Evolutionary conservation across 2,888 invertebrate genomes (phyloP).

Genomic region (Rosalia funebris): DNA sequence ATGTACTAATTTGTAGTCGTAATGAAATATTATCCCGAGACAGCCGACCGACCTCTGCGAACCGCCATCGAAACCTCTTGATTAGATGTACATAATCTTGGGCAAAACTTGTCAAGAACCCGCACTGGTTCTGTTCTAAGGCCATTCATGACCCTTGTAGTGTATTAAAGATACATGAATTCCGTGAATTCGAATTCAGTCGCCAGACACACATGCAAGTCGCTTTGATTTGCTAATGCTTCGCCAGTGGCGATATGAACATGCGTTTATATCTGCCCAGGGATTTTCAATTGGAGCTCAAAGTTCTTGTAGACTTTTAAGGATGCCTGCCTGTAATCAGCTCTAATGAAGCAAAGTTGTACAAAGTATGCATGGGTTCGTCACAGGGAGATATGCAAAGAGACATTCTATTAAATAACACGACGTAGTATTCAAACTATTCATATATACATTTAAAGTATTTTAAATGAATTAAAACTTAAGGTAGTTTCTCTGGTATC

Average conservation of each 20-base stretch:
- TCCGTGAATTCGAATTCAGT: conserved; percentile 35
- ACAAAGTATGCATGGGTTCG: too few relatives aligned
- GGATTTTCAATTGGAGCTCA: conserved; percentile 20
- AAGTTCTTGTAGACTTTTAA: conserved; percentile 6
- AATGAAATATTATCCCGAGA: conserved; percentile 40
- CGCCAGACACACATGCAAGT: conserved; percentile 48
- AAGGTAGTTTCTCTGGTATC: too few relatives aligned
- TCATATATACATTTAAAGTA: too few relatives aligned
- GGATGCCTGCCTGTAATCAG: conserved; percentile 7
- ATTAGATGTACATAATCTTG: conserved; percentile 50
- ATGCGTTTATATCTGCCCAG: conserved; percentile 51
- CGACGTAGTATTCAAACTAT: too few relatives aligned
- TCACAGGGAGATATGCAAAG: too few relatives aligned
- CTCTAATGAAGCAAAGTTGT: conserved; percentile 8
- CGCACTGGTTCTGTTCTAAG: conserved; percentile 25
- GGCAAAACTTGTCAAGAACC: conserved; percentile 45
- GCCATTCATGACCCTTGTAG: conserved; percentile 43
- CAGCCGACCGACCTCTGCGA: conserved; percentile 4
- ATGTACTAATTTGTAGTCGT: conserved; percentile 44
- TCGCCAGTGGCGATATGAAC: conserved; percentile 49
- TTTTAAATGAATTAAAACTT: too few relatives aligned
- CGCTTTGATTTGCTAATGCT: conserved; percentile 52
- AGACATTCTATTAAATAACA: too few relatives aligned
- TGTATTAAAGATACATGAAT: conserved; percentile 51
- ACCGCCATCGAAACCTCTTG: conserved; percentile 28